Evolutionary conservation across 2,113 vertebrate genomes (phyloP).

Genomic region (Zosterops hypoxanthus): DNA sequence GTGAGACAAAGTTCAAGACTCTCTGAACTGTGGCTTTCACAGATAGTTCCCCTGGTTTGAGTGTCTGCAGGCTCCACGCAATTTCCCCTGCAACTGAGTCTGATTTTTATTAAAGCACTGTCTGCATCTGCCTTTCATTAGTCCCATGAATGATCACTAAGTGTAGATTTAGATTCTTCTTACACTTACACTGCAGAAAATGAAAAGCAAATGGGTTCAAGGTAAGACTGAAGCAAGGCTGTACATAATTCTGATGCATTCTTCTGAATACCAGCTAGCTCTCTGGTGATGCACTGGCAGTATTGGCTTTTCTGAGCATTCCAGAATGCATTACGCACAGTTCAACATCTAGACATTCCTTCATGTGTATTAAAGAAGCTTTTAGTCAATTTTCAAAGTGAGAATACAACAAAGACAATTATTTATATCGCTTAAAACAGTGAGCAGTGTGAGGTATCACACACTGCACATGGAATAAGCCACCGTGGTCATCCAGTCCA

Average conservation of each 20-base stretch:
- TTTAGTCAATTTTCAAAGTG: background rate
- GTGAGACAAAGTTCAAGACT: background rate
- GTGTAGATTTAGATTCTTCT: background rate
- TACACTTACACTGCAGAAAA: background rate
- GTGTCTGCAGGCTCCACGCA: background rate
- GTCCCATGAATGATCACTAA: background rate
- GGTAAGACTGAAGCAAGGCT: background rate
- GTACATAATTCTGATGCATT: background rate
- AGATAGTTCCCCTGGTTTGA: background rate
- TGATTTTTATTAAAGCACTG: background rate
- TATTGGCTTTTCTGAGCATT: background rate
- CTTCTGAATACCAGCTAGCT: background rate
- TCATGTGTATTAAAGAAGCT: background rate
- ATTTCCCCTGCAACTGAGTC: background rate
- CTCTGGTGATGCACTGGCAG: background rate
- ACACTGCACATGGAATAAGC: background rate
- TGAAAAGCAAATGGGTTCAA: background rate
- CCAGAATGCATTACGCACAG: background rate
- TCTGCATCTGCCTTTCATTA: background rate
- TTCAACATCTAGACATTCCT: background rate
- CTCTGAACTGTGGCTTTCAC: background rate
- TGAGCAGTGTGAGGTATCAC: background rate
- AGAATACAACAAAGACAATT: background rate
- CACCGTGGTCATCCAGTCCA: background rate
- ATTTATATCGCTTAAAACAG: background rate